phyloP scores from a whole-genome alignment of 2,888 invertebrate genomes.

The Tipula confusa region DNA sequence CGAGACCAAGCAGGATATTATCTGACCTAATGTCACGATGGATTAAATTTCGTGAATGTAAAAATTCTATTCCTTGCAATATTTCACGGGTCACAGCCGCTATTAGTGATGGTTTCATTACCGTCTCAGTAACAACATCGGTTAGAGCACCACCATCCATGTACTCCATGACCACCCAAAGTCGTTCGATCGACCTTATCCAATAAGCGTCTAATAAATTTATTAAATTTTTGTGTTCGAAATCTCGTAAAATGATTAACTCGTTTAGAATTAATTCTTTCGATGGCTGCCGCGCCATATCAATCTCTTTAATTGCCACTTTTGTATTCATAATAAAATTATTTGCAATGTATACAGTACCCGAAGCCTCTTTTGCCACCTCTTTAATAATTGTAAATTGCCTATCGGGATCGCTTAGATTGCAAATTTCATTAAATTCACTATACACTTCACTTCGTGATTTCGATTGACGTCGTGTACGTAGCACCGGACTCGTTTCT shows the following conservation, averaged over 20 bases:
- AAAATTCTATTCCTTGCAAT: constrained; percentile 80
- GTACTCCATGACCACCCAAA: constrained; percentile 97
- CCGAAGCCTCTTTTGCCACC: constrained; percentile 88
- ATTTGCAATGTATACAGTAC: constrained; percentile 85
- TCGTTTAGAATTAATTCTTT: constrained; percentile 95
- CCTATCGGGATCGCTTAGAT: constrained; percentile 72
- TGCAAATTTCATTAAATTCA: constrained; percentile 73
- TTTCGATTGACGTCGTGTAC: constrained; percentile 46
- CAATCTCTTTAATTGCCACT: constrained; percentile 95
- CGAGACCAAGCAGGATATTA: constrained; percentile 89
- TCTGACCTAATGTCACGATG: constrained; percentile 98
- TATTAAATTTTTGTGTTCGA: constrained; percentile 90
- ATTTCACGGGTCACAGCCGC: constrained; percentile 91
- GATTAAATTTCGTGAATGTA: constrained; percentile 85
- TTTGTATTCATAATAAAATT: constrained; percentile 66
- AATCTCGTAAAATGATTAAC: constrained; percentile 85
- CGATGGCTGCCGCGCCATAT: constrained; percentile 88
- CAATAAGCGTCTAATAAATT: constrained; percentile 93
- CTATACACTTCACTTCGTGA: constrained; percentile 59
- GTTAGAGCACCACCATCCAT: constrained; percentile 93
- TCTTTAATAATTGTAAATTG: constrained; percentile 78
- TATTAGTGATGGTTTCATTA: constrained; percentile 95
- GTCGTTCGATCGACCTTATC: constrained; percentile 78
- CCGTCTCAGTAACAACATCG: constrained; percentile 94
- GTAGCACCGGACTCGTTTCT: constrained; percentile 45